These are phyloP conservation scores for Enteromius argenteus DNA, from an alignment of 2,797 vertebrate genomes.

Conservation along the genomic window DNA sequence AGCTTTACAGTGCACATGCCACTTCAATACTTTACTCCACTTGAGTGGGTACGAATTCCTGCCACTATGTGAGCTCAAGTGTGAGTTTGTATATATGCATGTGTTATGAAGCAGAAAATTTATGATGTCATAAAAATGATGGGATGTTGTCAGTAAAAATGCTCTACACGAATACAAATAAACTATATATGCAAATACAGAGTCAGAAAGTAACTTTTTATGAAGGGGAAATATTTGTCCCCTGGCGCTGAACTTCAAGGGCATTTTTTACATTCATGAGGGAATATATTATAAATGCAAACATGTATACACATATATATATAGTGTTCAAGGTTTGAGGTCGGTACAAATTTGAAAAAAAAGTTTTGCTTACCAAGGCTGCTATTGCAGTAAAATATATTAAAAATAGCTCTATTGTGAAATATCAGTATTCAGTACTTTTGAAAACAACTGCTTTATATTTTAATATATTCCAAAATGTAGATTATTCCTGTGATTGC, in stretches of 20 bases:
- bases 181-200: background rate
- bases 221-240: background rate
- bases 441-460: background rate
- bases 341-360: background rate
- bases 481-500: background rate
- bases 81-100: background rate
- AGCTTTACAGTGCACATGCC: slow-evolving; percentile 20
- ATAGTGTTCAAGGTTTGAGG: background rate
- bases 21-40: background rate
- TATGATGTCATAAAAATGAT: slow-evolving; percentile 35
- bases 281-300: background rate
- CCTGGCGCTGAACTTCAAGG: background rate
- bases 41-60: slow-evolving; percentile 10
- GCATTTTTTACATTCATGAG: background rate
- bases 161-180: background rate
- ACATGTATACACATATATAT: background rate
- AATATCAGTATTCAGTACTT: background rate
- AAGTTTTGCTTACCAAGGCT: background rate
- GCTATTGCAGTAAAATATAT: background rate
- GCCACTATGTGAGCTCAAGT: background rate
- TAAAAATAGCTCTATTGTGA: background rate
- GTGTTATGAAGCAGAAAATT: background rate
- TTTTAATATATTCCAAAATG: background rate
- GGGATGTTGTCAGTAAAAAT: slow-evolving; percentile 11
- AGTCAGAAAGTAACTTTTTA: background rate